Conservation (phyloP, 2,113 vertebrate genomes). For the Trochalopteron elliotii region DNA sequence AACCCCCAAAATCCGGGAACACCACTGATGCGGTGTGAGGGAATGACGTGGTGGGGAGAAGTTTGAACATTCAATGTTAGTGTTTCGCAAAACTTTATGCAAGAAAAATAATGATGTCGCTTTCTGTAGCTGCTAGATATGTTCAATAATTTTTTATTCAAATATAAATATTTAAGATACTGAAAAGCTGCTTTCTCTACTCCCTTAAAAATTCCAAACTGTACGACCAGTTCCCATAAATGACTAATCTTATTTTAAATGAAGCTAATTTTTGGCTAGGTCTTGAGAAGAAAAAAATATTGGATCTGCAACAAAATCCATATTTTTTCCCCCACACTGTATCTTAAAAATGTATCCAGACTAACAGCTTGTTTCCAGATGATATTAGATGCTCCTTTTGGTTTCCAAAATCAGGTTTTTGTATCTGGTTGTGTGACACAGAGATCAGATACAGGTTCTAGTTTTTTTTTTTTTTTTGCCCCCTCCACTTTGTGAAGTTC, state of each 20-base stretch:
- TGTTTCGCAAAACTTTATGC: neutral
- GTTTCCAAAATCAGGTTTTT: neutral
- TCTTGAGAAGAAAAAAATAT: slow-evolving; percentile 46
- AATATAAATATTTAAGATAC: slow-evolving; percentile 61
- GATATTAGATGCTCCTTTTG: slow-evolving; percentile 38
- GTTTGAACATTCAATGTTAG: neutral
- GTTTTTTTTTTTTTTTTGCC: neutral
- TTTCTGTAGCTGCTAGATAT: neutral
- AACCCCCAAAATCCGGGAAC: neutral
- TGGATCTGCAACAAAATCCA: slow-evolving; percentile 41
- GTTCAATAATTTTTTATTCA: slow-evolving; percentile 8
- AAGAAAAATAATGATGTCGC: slow-evolving; percentile 13
- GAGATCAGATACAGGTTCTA: neutral
- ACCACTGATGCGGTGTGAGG: neutral
- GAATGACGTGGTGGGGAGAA: neutral
- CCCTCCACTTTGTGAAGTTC: neutral
- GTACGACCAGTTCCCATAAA: slow-evolving; percentile 50
- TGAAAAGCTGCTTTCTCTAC: slow-evolving; percentile 19
- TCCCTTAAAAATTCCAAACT: slow-evolving; percentile 47
- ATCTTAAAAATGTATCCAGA: slow-evolving; percentile 49
- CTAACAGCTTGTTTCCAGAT: slow-evolving; percentile 68
- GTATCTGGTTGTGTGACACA: neutral
- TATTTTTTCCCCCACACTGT: slow-evolving; percentile 14
- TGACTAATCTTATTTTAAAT: slow-evolving; percentile 64
- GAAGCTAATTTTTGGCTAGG: slow-evolving; percentile 59